Conservation (phyloP, 1,140 invertebrate genomes). For the Caerostris darwini region DNA sequence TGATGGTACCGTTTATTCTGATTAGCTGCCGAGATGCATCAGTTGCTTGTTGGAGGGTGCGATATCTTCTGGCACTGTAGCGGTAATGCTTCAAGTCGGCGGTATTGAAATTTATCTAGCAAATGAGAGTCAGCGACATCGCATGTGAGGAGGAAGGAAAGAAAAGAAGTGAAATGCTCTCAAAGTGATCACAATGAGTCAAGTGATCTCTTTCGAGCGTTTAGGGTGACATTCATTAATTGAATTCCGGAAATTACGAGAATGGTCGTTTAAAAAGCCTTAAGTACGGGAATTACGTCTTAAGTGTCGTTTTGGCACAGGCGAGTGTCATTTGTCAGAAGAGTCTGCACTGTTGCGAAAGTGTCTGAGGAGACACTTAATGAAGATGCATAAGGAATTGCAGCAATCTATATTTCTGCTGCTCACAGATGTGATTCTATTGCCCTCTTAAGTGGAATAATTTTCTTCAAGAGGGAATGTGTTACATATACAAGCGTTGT, state of each 20-base stretch:
- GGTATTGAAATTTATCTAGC: conserved; percentile 40
- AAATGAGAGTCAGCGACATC: background rate
- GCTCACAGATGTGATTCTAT: conserved; percentile 2
- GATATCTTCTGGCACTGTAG: background rate
- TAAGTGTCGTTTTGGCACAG: conserved; percentile 11
- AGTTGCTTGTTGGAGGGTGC: background rate
- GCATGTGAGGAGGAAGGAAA: background rate
- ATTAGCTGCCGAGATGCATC: conserved; percentile 16
- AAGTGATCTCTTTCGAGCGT: background rate
- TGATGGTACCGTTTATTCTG: conserved; percentile 49
- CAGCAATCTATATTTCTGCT: background rate
- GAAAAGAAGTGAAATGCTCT: background rate
- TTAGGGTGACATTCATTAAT: conserved; percentile 56
- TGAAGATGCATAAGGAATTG: conserved; percentile 36
- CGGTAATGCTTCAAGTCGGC: background rate
- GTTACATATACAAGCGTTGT: no score
- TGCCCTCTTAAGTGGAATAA: background rate
- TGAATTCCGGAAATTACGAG: conserved; percentile 12
- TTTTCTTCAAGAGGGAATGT: background rate
- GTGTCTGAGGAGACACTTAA: conserved; percentile 13
- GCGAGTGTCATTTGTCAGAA: conserved; percentile 39
- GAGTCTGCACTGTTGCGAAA: background rate
- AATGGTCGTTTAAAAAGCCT: conserved; percentile 30
- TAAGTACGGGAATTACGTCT: conserved; percentile 37
- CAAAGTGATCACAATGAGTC: conserved; percentile 2